Percentiles rank a stretch among this genome's conserved stretches.
phyloP scores from a whole-genome alignment of 2,888 invertebrate species.

The Agonum fuliginosum region DNA sequence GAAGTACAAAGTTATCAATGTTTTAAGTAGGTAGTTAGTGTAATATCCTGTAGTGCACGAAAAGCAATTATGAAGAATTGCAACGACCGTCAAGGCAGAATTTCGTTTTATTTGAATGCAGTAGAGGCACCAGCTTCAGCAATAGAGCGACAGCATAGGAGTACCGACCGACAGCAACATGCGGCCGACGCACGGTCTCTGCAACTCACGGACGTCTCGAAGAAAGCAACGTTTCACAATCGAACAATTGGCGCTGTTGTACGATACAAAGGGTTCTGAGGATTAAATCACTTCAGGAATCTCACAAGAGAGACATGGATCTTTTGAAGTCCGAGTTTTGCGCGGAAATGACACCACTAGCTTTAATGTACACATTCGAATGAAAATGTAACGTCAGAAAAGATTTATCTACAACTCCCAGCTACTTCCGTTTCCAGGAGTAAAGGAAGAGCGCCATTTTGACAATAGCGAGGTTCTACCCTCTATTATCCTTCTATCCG shows the following conservation, averaged over 20 bases:
- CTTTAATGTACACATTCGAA: conserved; percentile 59
- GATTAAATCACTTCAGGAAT: conserved; percentile 53
- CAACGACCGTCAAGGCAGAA: no score
- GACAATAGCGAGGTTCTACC: conserved; percentile 45
- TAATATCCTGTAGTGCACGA: no score
- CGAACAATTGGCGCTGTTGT: conserved; percentile 54
- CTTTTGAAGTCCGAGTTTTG: conserved; percentile 58
- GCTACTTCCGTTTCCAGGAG: conserved; percentile 55
- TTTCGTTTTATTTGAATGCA: neutral
- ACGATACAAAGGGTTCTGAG: conserved; percentile 43
- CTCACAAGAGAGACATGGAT: conserved; percentile 50
- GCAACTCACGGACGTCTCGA: neutral
- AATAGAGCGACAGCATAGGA: neutral
- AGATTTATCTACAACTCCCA: conserved; percentile 58
- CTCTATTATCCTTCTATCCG: conserved; percentile 61
- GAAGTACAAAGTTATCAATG: no score
- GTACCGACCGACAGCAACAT: conserved; percentile 1
- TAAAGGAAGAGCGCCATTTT: conserved; percentile 52
- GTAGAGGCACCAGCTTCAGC: neutral
- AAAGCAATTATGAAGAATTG: no score
- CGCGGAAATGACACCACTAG: conserved; percentile 59
- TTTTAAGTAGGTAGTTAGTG: no score
- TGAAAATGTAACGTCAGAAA: conserved; percentile 60
- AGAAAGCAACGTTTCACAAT: conserved; percentile 35
- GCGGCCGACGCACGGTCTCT: neutral